These are phyloP conservation scores for Heliconius hortense DNA, from an alignment of 2,888 invertebrate species.

Conservation along the genomic window DNA sequence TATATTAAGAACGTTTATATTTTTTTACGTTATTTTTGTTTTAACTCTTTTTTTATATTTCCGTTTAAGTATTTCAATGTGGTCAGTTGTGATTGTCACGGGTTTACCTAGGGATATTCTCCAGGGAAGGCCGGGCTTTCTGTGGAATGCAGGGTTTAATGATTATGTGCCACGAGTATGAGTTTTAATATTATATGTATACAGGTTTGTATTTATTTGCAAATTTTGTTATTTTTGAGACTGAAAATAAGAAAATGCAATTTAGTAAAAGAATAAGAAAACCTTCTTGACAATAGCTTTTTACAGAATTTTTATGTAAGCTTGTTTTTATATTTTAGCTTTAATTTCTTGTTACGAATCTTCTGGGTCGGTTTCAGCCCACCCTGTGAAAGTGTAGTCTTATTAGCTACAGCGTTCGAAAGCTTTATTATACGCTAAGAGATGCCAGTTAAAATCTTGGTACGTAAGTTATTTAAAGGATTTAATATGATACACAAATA, in stretches of 20 bases:
- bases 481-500: no score
- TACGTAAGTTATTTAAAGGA: no score
- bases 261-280: not conserved
- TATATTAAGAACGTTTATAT: not conserved
- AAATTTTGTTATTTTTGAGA: not conserved
- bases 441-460: no score
- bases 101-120: not conserved
- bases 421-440: no score
- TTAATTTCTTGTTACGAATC: no score
- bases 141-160: not conserved
- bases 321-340: no score
- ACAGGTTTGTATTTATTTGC: not conserved
- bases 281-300: no score
- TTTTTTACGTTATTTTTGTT: slow-evolving; percentile 6
- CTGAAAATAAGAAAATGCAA: not conserved
- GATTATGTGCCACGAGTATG: not conserved
- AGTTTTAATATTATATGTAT: not conserved
- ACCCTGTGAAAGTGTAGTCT: no score
- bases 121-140: not conserved
- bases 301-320: not conserved
- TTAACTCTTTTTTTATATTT: not conserved
- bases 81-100: not conserved
- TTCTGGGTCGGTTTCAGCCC: no score
- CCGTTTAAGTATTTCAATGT: not conserved
- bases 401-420: no score